Conservation (phyloP, 2,113 vertebrate genomes). For the Mixornis gularis region DNA sequence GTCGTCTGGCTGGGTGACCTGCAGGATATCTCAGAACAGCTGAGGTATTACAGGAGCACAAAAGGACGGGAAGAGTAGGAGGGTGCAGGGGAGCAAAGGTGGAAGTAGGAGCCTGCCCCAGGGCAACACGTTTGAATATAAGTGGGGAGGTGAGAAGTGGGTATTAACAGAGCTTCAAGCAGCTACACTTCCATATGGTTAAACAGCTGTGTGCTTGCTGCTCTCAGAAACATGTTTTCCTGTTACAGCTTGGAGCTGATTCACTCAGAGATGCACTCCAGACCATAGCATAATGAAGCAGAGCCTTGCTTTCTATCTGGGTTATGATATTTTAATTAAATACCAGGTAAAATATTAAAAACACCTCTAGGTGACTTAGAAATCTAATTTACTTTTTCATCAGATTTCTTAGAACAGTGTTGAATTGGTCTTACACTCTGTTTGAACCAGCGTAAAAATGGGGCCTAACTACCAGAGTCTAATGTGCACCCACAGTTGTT, state of each 20-base stretch:
- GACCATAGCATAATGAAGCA: neutral
- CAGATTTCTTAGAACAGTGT: neutral
- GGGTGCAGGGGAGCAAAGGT: neutral
- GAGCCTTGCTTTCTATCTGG: neutral
- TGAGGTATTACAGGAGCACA: neutral
- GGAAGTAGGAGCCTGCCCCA: neutral
- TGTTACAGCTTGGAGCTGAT: neutral
- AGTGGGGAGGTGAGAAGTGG: neutral
- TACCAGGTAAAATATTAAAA: neutral
- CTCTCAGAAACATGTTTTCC: neutral
- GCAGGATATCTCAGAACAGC: neutral
- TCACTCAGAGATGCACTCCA: neutral
- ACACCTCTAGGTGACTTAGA: neutral
- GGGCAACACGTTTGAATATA: neutral
- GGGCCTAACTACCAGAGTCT: neutral
- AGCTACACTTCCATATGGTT: constrained; percentile 23
- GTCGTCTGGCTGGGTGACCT: neutral
- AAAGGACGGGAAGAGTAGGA: neutral
- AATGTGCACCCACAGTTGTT: neutral
- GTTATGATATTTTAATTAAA: constrained; percentile 16
- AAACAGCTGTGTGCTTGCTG: constrained; percentile 17
- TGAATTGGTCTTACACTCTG: neutral
- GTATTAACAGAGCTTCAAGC: neutral
- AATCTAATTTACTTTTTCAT: neutral
- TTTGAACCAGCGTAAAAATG: neutral